Conservation (phyloP, 2,888 invertebrate species). For the Drosophila pseudotalamancana region DNA sequence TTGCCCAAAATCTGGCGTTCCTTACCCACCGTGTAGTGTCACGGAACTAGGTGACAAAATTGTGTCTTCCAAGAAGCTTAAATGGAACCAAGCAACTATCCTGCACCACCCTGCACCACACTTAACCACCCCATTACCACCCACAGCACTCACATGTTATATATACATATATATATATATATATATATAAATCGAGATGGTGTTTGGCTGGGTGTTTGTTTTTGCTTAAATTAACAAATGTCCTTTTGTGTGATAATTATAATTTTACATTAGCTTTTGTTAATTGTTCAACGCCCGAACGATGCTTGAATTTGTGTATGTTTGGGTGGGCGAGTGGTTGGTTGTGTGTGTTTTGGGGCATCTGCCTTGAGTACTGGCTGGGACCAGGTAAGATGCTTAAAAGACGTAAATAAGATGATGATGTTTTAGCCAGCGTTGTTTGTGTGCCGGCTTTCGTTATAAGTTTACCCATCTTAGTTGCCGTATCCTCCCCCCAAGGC, state of each 20-base stretch:
- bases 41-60: constrained; percentile 60
- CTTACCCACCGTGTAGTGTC: no score
- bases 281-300: constrained; percentile 80
- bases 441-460: constrained; percentile 53
- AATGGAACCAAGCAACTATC: not conserved
- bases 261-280: constrained; percentile 83
- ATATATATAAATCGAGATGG: constrained; percentile 7
- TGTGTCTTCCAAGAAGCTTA: constrained; percentile 63
- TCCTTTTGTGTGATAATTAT: constrained; percentile 82
- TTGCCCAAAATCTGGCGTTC: no score
- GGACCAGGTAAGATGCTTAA: constrained; percentile 67
- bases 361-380: constrained; percentile 25
- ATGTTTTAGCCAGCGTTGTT: constrained; percentile 47
- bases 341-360: constrained; percentile 14
- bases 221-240: constrained; percentile 82
- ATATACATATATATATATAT: no score
- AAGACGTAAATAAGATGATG: constrained; percentile 78
- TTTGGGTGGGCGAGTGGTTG: constrained; percentile 12
- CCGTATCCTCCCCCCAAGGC: not conserved
- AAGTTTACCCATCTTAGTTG: constrained; percentile 52
- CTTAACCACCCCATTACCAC: not conserved
- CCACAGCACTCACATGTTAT: not conserved
- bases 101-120: constrained; percentile 11
- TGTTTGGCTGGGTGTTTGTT: constrained; percentile 65
- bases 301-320: constrained; percentile 34